Conservation (phyloP, 2,113 vertebrate species). For the Gopherus evgoodei region DNA sequence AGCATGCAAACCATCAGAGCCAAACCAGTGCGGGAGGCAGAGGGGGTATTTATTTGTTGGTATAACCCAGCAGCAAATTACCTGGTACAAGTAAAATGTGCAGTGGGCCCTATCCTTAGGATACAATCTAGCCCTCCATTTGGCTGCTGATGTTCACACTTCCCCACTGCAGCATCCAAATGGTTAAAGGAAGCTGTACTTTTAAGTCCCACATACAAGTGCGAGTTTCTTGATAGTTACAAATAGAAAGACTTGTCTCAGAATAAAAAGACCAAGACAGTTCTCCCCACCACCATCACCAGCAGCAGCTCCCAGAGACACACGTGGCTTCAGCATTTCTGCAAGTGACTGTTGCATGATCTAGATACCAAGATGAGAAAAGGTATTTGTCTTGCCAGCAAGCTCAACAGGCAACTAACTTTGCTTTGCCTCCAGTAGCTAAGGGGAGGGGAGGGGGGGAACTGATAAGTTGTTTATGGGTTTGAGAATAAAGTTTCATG, state of each 20-base stretch:
- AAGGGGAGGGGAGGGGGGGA: not conserved
- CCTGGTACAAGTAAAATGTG: not conserved
- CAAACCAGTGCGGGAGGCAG: not conserved
- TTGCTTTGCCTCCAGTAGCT: not conserved
- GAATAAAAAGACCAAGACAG: not conserved
- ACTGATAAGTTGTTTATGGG: not conserved
- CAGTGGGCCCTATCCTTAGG: not conserved
- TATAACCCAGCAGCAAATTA: not conserved
- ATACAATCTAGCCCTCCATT: not conserved
- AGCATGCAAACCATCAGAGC: not conserved
- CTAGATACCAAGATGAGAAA: not conserved
- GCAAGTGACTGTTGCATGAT: not conserved
- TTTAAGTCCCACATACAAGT: not conserved
- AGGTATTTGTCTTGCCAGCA: not conserved
- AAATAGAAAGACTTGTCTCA: not conserved
- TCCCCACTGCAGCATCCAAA: not conserved
- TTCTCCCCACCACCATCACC: not conserved
- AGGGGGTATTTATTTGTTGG: not conserved
- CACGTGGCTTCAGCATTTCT: not conserved
- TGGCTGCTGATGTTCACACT: not conserved
- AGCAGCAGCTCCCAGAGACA: not conserved
- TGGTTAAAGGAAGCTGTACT: not conserved
- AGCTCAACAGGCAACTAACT: not conserved
- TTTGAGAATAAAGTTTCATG: not conserved
- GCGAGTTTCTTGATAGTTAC: not conserved